Evolutionary conservation across 1,140 invertebrate species (phyloP).

Genomic region (Leptopilina boulardi): DNA sequence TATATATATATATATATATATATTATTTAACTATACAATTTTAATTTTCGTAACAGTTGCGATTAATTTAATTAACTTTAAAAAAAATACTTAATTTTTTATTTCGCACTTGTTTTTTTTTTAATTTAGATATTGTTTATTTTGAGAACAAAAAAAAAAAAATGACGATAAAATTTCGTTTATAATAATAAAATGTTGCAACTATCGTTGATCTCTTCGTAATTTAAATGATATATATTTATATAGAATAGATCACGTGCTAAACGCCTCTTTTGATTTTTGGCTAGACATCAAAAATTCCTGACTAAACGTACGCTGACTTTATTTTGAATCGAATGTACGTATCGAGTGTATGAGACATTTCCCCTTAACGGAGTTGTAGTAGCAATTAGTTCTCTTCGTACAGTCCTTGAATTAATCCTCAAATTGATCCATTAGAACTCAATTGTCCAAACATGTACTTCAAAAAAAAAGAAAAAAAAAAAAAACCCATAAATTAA

Average conservation of each 20-base stretch:
- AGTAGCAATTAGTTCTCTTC: conserved; percentile 13
- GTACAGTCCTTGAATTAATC: conserved; percentile 15
- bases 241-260: background rate
- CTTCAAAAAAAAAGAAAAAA: background rate
- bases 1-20: too few species aligned
- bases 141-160: background rate
- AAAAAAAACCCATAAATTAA: background rate
- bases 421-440: conserved; percentile 16
- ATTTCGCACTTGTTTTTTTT: too few species aligned
- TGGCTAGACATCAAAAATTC: conserved; percentile 33
- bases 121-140: background rate
- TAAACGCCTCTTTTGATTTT: background rate
- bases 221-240: background rate
- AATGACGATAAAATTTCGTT: background rate
- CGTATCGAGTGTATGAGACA: conserved; percentile 25
- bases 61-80: too few species aligned
- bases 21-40: too few species aligned
- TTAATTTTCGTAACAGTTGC: too few species aligned
- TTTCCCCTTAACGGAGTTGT: conserved; percentile 23
- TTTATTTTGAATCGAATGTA: conserved; percentile 28
- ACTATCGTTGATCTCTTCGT: background rate
- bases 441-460: conserved; percentile 25
- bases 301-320: conserved; percentile 7
- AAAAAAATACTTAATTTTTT: too few species aligned
- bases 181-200: conserved; percentile 2